Base-by-base conservation (phyloP, 2,113 vertebrate genomes). In the Myotis davidii region DNA sequence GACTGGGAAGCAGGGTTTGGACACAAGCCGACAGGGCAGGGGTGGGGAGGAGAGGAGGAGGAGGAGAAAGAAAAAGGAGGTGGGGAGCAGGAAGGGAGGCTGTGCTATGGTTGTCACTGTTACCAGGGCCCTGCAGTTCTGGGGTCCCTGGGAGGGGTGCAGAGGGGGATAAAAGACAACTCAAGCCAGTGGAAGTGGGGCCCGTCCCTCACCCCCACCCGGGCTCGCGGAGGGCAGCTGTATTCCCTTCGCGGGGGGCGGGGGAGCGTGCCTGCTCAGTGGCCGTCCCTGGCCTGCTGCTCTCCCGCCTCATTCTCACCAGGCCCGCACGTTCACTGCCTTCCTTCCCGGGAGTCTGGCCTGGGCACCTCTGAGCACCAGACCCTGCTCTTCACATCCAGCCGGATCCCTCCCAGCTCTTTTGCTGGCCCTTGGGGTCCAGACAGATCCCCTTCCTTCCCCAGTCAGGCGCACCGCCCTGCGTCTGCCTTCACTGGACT, bases 11-110 rank as follows among this genome's bases (percentile, higher is more conserved):
- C 97, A 98, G 98, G 98, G 98, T 96, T 98, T 99, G 98, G 98
- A 97, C 98, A 99, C 99, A 99, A 99, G 99, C 99, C 97, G 94
- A 99, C 99, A 72, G 98, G 98, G 98, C 96, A 91, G 94, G 97
- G 86, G 96, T 23, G 90, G 93, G 69, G 96, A 54, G 16, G 34
- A 61, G 97, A 82, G 52, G 70, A 89, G 32, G 70, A 89, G 32
- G 98, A 98, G 97, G 96, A 96, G 97, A 98, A 98, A 97, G 90
- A 98, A 97, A 85, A 91, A 94, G 90, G 84, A 97, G 72, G 85
- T 70, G 37, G 73, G 98, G 88, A 88, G 97, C 97, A 95, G 96
- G 95, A 97, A 97, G 86, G 97, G 98, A 94, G 90, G 95, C 95
- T 98, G 97, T 94, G 95, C 96, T 97, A 97, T 97, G 97, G 96